Percentiles rank a stretch among this genome's conserved stretches.
Conservation (phyloP, 2,113 vertebrate genomes). For the Xyliphius kryptos region DNA sequence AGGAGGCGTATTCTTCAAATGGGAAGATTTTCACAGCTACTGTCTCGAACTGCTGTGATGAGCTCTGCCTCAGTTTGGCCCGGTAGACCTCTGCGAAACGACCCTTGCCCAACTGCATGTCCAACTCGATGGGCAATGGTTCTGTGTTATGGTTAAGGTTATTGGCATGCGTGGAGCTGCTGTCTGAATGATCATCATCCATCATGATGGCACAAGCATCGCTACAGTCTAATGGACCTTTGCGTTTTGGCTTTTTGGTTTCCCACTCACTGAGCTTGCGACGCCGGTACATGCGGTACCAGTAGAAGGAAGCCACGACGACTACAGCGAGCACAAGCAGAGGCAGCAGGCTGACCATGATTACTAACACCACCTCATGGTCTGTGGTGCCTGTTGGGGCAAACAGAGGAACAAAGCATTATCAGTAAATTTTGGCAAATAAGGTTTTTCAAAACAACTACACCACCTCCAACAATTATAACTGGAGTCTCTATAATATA, state of each 20-base stretch:
- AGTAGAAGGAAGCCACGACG: slow-evolving; percentile 55
- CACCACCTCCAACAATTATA: no score
- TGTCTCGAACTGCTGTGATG: slow-evolving; percentile 87
- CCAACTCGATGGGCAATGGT: slow-evolving; percentile 90
- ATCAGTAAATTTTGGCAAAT: no score
- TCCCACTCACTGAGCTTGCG: slow-evolving; percentile 53
- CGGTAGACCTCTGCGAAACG: slow-evolving; percentile 95
- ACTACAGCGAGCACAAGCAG: slow-evolving; percentile 69
- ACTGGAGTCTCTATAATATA: no score
- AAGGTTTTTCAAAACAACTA: no score
- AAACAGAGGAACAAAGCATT: no score
- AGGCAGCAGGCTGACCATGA: slow-evolving; percentile 76
- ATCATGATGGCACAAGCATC: slow-evolving; percentile 83
- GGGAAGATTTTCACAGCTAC: slow-evolving; percentile 94
- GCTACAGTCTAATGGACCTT: slow-evolving; percentile 75
- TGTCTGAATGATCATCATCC: slow-evolving; percentile 88
- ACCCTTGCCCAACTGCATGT: slow-evolving; percentile 87
- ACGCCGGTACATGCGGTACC: slow-evolving; percentile 47
- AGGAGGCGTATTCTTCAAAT: slow-evolving; percentile 90
- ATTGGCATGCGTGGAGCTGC: slow-evolving; percentile 95
- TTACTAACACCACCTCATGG: slow-evolving; percentile 64
- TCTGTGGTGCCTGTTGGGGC: slow-evolving; percentile 26
- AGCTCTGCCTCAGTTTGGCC: slow-evolving; percentile 92
- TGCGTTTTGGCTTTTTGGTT: slow-evolving; percentile 58
- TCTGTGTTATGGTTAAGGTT: slow-evolving; percentile 98